Evolutionary conservation across 2,113 vertebrate species (phyloP).

Genomic region (Eolophus roseicapilla): DNA sequence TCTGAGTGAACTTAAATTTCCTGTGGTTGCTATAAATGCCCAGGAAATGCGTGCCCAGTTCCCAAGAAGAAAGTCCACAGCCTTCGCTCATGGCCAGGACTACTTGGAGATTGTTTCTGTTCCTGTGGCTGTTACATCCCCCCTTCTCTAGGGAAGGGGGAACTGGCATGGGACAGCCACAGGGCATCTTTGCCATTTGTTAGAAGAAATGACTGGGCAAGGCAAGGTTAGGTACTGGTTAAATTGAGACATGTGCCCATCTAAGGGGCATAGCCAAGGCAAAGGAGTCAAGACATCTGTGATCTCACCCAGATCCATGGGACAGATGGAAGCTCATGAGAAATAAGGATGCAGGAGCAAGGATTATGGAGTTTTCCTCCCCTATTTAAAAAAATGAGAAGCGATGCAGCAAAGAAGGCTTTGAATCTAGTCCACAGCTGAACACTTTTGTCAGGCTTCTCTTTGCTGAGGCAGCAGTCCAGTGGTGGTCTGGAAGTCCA

Average conservation of each 20-base stretch:
- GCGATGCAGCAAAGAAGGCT: rapidly evolving
- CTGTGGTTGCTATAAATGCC: not conserved
- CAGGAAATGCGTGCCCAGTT: not conserved
- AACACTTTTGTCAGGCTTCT: not conserved
- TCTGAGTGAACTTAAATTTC: not conserved
- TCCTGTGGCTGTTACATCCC: not conserved
- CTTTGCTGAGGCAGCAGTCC: not conserved
- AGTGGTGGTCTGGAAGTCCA: not conserved
- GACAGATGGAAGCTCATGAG: not conserved
- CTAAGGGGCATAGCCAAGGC: not conserved
- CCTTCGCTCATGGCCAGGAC: not conserved
- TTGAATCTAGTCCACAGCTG: not conserved
- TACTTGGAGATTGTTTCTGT: not conserved
- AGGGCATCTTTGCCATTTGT: not conserved
- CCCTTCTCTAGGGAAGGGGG: rapidly evolving
- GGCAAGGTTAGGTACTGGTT: not conserved
- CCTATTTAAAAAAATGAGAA: not conserved
- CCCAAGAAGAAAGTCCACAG: not conserved
- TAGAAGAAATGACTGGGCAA: not conserved
- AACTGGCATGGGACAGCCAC: not conserved
- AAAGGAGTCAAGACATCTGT: not conserved
- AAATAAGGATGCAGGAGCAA: not conserved
- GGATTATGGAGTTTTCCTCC: not conserved
- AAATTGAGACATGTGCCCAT: not conserved
- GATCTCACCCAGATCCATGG: not conserved